Conservation (phyloP, 2,113 vertebrate genomes). For the Oncorhynchus masou region DNA sequence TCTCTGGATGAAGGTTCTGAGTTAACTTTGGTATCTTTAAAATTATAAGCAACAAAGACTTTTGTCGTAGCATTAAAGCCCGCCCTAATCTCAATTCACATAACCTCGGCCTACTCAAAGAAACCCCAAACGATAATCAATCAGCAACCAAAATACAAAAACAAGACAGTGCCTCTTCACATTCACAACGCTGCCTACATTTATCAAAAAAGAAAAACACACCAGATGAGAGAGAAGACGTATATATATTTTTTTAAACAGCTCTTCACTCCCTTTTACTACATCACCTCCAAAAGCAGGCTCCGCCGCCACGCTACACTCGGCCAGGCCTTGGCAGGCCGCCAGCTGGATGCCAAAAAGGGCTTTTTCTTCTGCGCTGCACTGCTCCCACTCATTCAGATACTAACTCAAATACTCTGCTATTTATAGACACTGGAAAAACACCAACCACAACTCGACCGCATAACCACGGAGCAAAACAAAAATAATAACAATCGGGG, state of each 20-base stretch:
- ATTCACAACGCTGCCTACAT: not conserved
- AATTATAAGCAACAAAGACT: not conserved
- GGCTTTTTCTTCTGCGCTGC: constrained; percentile 71
- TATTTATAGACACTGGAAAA: constrained; percentile 80
- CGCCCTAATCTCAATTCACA: not conserved
- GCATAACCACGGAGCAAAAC: not conserved
- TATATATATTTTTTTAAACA: not conserved
- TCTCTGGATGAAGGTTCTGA: no score
- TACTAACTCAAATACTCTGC: constrained; percentile 64
- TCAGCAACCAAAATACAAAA: not conserved
- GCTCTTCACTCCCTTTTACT: constrained; percentile 66
- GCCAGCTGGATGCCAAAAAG: constrained; percentile 77
- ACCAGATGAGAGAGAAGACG: not conserved
- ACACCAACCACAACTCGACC: constrained; percentile 71
- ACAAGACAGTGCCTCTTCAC: not conserved
- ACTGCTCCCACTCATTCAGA: constrained; percentile 70
- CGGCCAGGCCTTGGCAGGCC: constrained; percentile 62
- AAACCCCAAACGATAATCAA: not conserved
- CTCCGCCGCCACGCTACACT: constrained; percentile 56
- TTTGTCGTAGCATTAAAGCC: not conserved
- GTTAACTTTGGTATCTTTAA: no score
- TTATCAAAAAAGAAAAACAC: not conserved
- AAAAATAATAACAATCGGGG: constrained; percentile 8
- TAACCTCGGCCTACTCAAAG: not conserved
- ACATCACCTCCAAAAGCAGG: constrained; percentile 50